Percentiles rank a stretch among this genome's conserved stretches.
Evolutionary conservation across 2,888 invertebrate genomes (phyloP).

Genomic region (Trissolcus japonicus): DNA sequence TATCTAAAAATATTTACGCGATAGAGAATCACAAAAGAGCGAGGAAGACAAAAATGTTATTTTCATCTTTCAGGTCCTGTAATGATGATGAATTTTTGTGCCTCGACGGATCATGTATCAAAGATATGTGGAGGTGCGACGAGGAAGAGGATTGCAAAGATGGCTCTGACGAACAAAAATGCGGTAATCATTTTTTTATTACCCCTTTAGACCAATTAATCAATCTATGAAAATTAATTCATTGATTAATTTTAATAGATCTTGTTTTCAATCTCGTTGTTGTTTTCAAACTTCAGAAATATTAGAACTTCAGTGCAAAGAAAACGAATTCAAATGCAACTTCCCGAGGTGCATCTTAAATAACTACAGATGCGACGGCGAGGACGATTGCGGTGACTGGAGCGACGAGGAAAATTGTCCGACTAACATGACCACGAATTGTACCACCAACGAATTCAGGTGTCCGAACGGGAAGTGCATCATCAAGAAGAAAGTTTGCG

Average conservation of each 20-base stretch:
- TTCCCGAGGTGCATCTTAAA: conserved; percentile 85
- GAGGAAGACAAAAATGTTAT: too few species aligned
- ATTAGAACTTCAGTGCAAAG: conserved; percentile 79
- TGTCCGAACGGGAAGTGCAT: conserved; percentile 88
- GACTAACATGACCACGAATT: conserved; percentile 80
- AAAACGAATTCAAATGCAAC: conserved; percentile 85
- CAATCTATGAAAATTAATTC: too few species aligned
- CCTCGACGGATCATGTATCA: conserved; percentile 87
- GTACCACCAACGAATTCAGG: conserved; percentile 84
- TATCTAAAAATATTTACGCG: too few species aligned
- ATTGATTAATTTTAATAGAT: too few species aligned
- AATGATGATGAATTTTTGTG: conserved; percentile 85
- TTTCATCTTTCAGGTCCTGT: conserved; percentile 77
- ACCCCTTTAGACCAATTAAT: not conserved
- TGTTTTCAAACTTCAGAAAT: conserved; percentile 65
- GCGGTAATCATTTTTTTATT: conserved; percentile 74
- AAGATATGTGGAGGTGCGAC: conserved; percentile 86
- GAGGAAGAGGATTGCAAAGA: conserved; percentile 89
- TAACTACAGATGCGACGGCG: conserved; percentile 88
- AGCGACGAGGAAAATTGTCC: conserved; percentile 88
- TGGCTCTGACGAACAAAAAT: conserved; percentile 86
- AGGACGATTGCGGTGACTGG: conserved; percentile 92
- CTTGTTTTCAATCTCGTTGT: not conserved
- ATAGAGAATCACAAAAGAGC: too few species aligned
- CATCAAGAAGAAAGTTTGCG: conserved; percentile 86